Base-by-base conservation (phyloP, 2,113 vertebrate species). In the Triplophysa siluroides region DNA sequence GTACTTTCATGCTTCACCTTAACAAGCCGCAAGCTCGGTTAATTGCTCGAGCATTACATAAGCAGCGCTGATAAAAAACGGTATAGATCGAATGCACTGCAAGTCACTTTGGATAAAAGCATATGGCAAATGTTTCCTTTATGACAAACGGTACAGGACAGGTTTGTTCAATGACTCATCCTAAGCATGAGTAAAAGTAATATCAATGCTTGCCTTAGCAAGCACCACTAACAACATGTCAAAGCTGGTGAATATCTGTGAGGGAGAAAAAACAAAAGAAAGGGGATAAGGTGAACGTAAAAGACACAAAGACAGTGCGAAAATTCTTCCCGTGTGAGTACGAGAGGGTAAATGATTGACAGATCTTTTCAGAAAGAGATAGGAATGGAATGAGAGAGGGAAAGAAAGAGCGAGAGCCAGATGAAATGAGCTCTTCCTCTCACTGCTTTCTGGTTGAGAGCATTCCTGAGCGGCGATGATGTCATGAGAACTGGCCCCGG, bases 401-500 rank as follows among this genome's bases (percentile, higher is more conserved):
- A 23, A 64, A 50, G 72, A 23, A 64, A 50, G 54, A 60, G 71
- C 47, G 63, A 78, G 81, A 38, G 76, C 67, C 81, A 54, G 73
- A 76, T 77, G 75, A 77, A 77, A 77, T 77, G 62, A 43, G 41
- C 78, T 83, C 70, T 82, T 86, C 79, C 78, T 82, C 62, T 81
- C 54, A 62, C 24, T 77, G 76, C 52, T 78, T 91, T 93, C 91
- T 90, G 90, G 90, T 88, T 85, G 89, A 63, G 84, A 87, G 89
- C 92, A 94, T 94, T 93, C 93, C 92, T 91, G 91, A 88, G 87
- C 88, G 82, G 88, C 88, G 91, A 89, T 94, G 93, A 93, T 94
- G 93, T 94, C 92, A 93, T 94, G 92, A 93, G 93, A 94, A 94
- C 91, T 89, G 87, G 87, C 88, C 90, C 85, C 82, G 86, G 91